phyloP scores from a whole-genome alignment of 2,113 vertebrate species.

The Apodemus sylvaticus region DNA sequence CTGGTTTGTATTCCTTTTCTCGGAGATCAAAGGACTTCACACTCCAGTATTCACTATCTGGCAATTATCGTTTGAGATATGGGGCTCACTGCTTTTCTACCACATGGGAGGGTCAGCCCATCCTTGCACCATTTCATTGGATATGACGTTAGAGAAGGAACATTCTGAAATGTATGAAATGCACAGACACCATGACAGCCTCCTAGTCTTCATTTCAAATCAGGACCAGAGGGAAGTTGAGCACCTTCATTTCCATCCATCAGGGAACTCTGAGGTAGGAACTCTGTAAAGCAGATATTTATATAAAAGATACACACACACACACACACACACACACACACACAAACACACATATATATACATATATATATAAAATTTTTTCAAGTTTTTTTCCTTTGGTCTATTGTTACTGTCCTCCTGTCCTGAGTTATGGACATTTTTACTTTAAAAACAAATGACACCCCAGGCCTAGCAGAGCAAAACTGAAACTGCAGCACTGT shows the following conservation, averaged over 20 bases:
- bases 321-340: no score
- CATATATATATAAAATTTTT: no score
- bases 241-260: not conserved
- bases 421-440: not conserved
- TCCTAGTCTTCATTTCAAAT: not conserved
- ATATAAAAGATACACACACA: no score
- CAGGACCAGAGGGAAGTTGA: not conserved
- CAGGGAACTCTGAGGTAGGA: no score
- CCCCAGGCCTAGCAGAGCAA: not conserved
- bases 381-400: not conserved
- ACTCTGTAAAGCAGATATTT: no score
- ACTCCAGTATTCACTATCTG: no score
- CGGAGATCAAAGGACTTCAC: not conserved
- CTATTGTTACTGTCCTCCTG: not conserved
- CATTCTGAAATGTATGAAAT: not conserved
- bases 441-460: not conserved
- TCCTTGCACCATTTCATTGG: rapidly evolving
- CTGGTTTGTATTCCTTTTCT: not conserved
- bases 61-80: not conserved
- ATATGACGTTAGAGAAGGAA: not conserved
- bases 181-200: not conserved
- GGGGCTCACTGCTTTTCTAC: not conserved
- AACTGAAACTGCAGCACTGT: not conserved
- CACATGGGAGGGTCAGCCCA: no score
- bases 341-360: no score